Percentiles rank a stretch among this genome's conserved stretches.
These are phyloP conservation scores for Cyclina sinensis DNA, from an alignment of 1,140 invertebrate species.

Conservation along the genomic window DNA sequence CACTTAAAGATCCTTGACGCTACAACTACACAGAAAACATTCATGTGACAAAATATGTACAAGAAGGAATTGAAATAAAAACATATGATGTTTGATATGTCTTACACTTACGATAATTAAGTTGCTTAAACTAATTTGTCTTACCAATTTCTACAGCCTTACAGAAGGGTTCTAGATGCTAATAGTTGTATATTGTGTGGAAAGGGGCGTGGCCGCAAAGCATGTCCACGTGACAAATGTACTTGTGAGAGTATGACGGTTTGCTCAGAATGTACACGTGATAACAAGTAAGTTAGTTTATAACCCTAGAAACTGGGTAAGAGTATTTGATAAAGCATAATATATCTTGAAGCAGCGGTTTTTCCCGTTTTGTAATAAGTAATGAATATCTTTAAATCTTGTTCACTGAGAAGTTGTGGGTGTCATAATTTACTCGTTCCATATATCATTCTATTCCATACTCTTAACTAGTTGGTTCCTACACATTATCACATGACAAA, in stretches of 20 bases:
- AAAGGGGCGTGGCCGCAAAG: conserved; percentile 81
- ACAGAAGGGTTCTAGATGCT: conserved; percentile 80
- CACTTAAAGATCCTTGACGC: no score
- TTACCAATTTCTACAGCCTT: conserved; percentile 84
- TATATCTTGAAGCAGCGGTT: neutral
- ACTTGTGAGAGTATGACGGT: conserved; percentile 84
- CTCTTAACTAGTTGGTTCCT: no score
- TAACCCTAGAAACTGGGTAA: neutral
- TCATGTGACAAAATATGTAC: no score
- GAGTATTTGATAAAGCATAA: neutral
- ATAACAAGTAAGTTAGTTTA: conserved; percentile 81
- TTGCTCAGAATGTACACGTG: conserved; percentile 82
- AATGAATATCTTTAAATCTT: neutral
- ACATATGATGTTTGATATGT: no score
- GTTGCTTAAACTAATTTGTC: no score
- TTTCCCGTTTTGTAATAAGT: neutral
- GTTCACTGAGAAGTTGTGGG: no score
- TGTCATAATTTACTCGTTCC: no score
- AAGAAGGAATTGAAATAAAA: no score
- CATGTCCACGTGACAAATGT: conserved; percentile 85
- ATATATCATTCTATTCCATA: no score
- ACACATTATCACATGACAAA: no score
- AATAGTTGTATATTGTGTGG: conserved; percentile 87
- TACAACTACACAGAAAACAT: no score
- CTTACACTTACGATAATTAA: no score